Percentiles rank a stretch among this genome's conserved stretches.
Evolutionary conservation across 2,888 invertebrate species (phyloP).

Genomic region (Leistus spinibarbis): DNA sequence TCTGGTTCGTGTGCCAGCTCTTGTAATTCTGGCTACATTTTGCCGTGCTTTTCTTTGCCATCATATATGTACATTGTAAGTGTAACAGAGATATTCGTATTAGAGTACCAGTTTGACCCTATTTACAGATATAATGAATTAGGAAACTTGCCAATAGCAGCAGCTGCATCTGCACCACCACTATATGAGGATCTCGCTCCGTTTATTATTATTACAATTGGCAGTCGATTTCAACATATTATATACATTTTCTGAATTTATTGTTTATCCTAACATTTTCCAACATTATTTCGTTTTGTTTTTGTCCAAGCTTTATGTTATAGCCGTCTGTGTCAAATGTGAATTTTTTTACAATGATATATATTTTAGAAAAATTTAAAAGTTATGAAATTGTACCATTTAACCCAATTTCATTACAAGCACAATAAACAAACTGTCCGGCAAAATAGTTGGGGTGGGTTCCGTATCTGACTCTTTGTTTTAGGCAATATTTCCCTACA

Average conservation of each 20-base stretch:
- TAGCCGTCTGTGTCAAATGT: too few relatives aligned
- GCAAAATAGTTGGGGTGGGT: too few relatives aligned
- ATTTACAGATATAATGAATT: constrained; percentile 43
- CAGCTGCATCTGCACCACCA: constrained; percentile 8
- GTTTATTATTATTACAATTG: constrained; percentile 46
- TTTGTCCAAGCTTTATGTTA: constrained; percentile 1
- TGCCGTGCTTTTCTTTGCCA: constrained; percentile 27
- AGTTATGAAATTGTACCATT: too few relatives aligned
- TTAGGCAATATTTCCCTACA: too few relatives aligned
- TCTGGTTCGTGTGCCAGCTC: constrained; percentile 32
- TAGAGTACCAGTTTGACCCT: constrained; percentile 30
- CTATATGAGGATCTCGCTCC: constrained; percentile 38
- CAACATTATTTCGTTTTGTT: background rate
- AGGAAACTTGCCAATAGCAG: constrained; percentile 47
- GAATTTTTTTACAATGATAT: too few relatives aligned
- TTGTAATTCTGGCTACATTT: constrained; percentile 36
- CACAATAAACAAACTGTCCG: too few relatives aligned
- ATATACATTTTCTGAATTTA: constrained; percentile 14
- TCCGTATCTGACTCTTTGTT: too few relatives aligned
- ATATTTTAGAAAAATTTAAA: too few relatives aligned
- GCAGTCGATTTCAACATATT: constrained; percentile 42
- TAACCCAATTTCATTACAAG: too few relatives aligned
- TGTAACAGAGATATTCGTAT: too few relatives aligned
- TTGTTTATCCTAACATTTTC: constrained; percentile 10
- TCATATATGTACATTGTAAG: too few relatives aligned